A percentile compares a stretch with the other conserved stretches of the same genome.
These are phyloP conservation scores for Penelope pileata DNA, from an alignment of 2,113 vertebrate genomes.

Conservation along the genomic window DNA sequence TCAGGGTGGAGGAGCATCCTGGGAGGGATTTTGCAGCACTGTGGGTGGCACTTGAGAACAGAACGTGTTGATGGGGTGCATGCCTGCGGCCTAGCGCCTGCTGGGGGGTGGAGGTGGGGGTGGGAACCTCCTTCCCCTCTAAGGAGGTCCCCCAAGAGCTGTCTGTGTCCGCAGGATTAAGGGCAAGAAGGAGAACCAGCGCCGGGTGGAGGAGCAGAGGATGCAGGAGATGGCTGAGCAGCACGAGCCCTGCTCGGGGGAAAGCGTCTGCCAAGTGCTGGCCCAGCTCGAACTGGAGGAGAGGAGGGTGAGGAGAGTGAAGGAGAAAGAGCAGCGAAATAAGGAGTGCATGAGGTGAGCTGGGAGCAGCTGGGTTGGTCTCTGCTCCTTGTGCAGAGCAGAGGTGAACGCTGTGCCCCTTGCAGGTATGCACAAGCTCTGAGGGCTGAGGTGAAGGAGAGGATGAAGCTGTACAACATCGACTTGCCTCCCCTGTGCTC, in stretches of 20 bases:
- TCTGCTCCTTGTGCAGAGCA: accelerated
- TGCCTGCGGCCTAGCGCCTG: too few relatives aligned
- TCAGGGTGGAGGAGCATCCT: background rate
- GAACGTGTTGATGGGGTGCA: accelerated
- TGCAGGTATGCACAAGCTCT: conserved; percentile 87
- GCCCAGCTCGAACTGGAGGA: conserved; percentile 80
- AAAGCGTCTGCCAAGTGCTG: conserved; percentile 71
- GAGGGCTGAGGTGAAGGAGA: conserved; percentile 84
- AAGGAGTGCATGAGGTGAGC: conserved; percentile 79
- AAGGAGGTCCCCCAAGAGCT: background rate
- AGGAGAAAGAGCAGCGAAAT: conserved; percentile 64
- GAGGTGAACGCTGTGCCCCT: background rate
- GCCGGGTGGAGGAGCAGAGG: conserved; percentile 80
- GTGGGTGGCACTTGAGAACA: background rate
- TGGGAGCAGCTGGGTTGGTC: background rate
- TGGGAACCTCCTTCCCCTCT: background rate
- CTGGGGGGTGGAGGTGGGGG: background rate
- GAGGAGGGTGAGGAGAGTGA: conserved; percentile 43
- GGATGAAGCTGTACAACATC: conserved; percentile 75
- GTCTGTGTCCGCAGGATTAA: conserved; percentile 81
- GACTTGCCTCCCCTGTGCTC: conserved; percentile 88
- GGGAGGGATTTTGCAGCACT: background rate
- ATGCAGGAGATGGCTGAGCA: conserved; percentile 17
- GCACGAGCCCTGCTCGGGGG: conserved; percentile 17
- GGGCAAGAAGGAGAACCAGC: conserved; percentile 82